Conservation (phyloP, 2,888 invertebrate genomes). For the Thelaira solivaga region DNA sequence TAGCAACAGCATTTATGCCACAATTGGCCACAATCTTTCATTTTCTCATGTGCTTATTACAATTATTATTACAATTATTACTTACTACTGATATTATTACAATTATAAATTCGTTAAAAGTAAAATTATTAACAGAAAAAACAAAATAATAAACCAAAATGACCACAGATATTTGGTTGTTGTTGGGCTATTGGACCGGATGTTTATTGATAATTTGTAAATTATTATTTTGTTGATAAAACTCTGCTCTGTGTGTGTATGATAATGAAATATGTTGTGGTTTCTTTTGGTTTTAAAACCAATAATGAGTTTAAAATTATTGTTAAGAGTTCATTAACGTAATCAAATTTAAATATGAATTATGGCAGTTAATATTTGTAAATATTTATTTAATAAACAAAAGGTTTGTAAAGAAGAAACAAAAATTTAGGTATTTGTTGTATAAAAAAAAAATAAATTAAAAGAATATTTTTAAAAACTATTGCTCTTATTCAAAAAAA, state of each 20-base stretch:
- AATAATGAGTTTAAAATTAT: slow-evolving; percentile 59
- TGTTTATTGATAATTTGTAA: slow-evolving; percentile 62
- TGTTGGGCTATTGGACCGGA: slow-evolving; percentile 47
- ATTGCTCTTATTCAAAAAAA: no score
- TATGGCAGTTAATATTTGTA: slow-evolving; percentile 22
- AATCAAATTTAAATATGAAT: slow-evolving; percentile 53
- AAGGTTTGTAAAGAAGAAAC: no score
- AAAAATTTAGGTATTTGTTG: no score
- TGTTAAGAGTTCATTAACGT: slow-evolving; percentile 55
- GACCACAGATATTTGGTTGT: slow-evolving; percentile 48
- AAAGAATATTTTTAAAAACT: no score
- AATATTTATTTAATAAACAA: slow-evolving; percentile 52
- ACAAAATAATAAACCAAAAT: slow-evolving; percentile 40
- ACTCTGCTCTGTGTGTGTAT: slow-evolving; percentile 51
- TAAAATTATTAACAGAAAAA: slow-evolving; percentile 44
- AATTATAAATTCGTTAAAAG: slow-evolving; percentile 33
- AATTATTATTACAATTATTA: slow-evolving; percentile 31
- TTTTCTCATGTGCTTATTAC: slow-evolving; percentile 18
- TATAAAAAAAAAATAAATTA: no score
- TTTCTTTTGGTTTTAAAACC: slow-evolving; percentile 38
- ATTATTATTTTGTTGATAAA: slow-evolving; percentile 61
- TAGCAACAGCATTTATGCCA: slow-evolving; percentile 50
- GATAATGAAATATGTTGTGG: slow-evolving; percentile 38
- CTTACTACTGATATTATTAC: slow-evolving; percentile 31
- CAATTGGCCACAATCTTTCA: slow-evolving; percentile 37